Percentiles rank a stretch among this genome's conserved stretches.
phyloP scores from a whole-genome alignment of 2,797 vertebrate genomes.

The Ambastaia sidthimunki region DNA sequence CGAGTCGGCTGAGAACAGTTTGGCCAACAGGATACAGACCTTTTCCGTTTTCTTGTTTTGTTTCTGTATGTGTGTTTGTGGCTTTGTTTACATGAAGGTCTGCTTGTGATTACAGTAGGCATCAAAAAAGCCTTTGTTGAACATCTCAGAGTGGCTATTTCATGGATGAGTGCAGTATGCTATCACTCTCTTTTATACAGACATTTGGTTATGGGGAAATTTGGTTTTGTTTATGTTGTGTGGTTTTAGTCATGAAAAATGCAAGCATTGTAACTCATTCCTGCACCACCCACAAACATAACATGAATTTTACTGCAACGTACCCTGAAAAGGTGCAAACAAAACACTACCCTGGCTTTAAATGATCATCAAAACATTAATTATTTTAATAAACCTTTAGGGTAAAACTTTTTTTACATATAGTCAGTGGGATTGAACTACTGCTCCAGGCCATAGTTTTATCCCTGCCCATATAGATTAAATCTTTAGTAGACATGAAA shows the following conservation, averaged over 20 bases:
- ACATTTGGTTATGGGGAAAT: too few relatives aligned
- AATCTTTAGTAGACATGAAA: not conserved
- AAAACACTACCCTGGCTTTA: not conserved
- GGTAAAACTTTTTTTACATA: too few relatives aligned
- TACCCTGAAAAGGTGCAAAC: not conserved
- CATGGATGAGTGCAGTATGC: not conserved
- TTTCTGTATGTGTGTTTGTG: not conserved
- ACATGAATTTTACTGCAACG: not conserved
- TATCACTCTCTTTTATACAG: not conserved
- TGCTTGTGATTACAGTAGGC: not conserved
- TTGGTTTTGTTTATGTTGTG: not conserved
- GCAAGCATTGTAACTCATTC: not conserved
- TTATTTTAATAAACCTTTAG: too few relatives aligned
- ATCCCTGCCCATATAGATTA: not conserved
- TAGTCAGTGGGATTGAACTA: too few relatives aligned
- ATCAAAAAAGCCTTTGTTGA: not conserved
- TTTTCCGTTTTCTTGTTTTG: slow-evolving; percentile 46
- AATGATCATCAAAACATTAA: too few relatives aligned
- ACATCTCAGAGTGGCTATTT: not conserved
- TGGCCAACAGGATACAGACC: slow-evolving; percentile 36
- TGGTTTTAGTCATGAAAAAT: not conserved
- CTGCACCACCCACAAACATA: too few relatives aligned
- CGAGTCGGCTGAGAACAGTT: slow-evolving; percentile 20
- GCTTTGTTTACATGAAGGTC: not conserved
- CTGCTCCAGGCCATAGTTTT: not conserved